Percentiles rank a stretch among this genome's conserved stretches.
Evolutionary conservation across 2,797 vertebrate genomes (phyloP).

Genomic region (Myotis myotis): DNA sequence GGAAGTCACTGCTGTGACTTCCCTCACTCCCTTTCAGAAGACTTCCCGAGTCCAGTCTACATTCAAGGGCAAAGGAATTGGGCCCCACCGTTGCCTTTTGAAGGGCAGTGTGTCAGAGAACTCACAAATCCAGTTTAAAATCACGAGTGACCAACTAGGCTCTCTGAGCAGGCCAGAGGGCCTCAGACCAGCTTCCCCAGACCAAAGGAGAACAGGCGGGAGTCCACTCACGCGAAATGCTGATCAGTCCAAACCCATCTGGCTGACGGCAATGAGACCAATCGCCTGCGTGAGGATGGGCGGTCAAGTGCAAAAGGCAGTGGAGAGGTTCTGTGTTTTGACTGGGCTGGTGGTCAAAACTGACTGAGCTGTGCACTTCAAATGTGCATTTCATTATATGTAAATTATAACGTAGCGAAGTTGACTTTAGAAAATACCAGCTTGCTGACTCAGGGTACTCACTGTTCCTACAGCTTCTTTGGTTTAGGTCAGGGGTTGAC

Average conservation of each 20-base stretch:
- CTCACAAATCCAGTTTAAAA: neutral
- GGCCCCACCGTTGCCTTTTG: neutral
- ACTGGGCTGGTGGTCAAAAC: neutral
- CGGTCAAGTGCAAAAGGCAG: neutral
- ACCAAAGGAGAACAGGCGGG: neutral
- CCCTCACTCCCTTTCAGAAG: too few species aligned
- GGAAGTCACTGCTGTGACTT: neutral
- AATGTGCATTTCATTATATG: neutral
- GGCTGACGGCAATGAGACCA: rapidly evolving
- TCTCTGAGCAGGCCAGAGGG: neutral
- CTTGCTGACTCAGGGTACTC: neutral
- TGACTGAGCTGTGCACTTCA: neutral
- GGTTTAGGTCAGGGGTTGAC: neutral
- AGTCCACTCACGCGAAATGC: rapidly evolving
- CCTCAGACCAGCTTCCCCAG: neutral
- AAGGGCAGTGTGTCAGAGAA: neutral
- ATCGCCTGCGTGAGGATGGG: rapidly evolving
- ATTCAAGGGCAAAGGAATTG: neutral
- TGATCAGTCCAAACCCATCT: rapidly evolving
- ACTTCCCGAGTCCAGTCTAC: neutral
- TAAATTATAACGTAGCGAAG: neutral
- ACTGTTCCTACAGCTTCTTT: neutral
- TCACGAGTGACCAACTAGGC: neutral
- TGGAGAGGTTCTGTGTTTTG: neutral
- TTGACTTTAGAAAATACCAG: neutral